Evolutionary conservation across 1,140 invertebrate species (phyloP).

Genomic region (Atta texana): DNA sequence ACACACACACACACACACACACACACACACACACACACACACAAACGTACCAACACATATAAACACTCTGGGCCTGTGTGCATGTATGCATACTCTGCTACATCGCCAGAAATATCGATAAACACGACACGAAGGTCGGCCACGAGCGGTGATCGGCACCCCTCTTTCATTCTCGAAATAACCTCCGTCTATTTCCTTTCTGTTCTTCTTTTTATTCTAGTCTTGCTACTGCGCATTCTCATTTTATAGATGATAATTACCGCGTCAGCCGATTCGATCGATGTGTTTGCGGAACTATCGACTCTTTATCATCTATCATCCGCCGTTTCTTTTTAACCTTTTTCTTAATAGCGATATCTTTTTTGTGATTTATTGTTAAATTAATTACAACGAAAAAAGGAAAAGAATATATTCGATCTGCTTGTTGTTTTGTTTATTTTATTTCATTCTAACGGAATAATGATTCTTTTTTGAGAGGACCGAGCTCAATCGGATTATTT

Average conservation of each 20-base stretch:
- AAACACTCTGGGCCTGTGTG: background rate
- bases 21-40: background rate
- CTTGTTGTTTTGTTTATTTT: slow-evolving; percentile 33
- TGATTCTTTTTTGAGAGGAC: slow-evolving; percentile 15
- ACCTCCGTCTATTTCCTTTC: slow-evolving; percentile 57
- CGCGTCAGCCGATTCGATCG: slow-evolving; percentile 24
- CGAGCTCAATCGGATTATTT: slow-evolving; percentile 21
- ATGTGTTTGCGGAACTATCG: background rate
- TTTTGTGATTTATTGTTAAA: slow-evolving; percentile 33
- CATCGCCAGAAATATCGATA: slow-evolving; percentile 42
- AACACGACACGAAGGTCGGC: slow-evolving; percentile 62
- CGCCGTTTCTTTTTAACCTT: background rate
- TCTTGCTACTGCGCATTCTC: background rate
- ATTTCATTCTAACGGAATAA: background rate
- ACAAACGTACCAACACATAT: slow-evolving; percentile 37
- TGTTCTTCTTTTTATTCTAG: slow-evolving; percentile 21
- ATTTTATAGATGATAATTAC: slow-evolving; percentile 28
- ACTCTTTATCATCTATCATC: background rate
- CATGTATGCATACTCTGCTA: slow-evolving; percentile 11
- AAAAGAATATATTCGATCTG: slow-evolving; percentile 10
- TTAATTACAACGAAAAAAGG: slow-evolving; percentile 50
- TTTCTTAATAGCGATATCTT: background rate
- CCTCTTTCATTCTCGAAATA: slow-evolving; percentile 51
- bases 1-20: background rate
- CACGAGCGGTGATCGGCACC: slow-evolving; percentile 42